Conservation (phyloP, 1,140 invertebrate genomes). For the Hydropsyche tenuis region DNA sequence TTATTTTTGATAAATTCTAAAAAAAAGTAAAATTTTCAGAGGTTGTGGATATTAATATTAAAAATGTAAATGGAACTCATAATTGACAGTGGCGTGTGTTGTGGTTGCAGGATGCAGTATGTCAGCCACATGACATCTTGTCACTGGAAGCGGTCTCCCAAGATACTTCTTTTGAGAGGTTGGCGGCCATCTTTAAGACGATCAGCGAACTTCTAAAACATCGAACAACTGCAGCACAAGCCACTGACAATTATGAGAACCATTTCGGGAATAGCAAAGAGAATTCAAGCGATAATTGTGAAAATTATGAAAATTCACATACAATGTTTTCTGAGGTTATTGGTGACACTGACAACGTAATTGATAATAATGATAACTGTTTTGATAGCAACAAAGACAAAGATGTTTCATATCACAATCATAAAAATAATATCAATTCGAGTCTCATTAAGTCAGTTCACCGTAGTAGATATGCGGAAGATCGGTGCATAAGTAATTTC, state of each 20-base stretch:
- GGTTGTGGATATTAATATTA: conserved; percentile 44
- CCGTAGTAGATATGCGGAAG: conserved; percentile 54
- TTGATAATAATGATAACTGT: conserved; percentile 27
- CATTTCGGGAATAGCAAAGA: conserved; percentile 34
- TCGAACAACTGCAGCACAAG: conserved; percentile 54
- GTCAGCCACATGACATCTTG: conserved; percentile 75
- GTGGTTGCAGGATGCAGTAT: conserved; percentile 79
- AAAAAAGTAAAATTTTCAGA: conserved; percentile 43
- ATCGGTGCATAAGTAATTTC: conserved; percentile 59
- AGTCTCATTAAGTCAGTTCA: conserved; percentile 43
- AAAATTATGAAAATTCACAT: conserved; percentile 46
- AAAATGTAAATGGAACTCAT: conserved; percentile 55
- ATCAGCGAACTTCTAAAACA: conserved; percentile 64
- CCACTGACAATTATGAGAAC: conserved; percentile 47
- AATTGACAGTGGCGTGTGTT: conserved; percentile 66
- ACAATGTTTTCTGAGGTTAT: neutral
- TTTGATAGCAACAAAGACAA: neutral
- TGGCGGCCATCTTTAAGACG: conserved; percentile 60
- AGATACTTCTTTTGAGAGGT: conserved; percentile 52
- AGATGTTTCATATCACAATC: neutral
- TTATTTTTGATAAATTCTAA: neutral
- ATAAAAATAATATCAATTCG: conserved; percentile 30
- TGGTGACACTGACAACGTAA: neutral
- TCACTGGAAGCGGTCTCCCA: conserved; percentile 55
- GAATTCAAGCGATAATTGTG: neutral